These are phyloP conservation scores for Syrista parreyssii DNA, from an alignment of 2,888 invertebrate genomes.

Conservation along the genomic window DNA sequence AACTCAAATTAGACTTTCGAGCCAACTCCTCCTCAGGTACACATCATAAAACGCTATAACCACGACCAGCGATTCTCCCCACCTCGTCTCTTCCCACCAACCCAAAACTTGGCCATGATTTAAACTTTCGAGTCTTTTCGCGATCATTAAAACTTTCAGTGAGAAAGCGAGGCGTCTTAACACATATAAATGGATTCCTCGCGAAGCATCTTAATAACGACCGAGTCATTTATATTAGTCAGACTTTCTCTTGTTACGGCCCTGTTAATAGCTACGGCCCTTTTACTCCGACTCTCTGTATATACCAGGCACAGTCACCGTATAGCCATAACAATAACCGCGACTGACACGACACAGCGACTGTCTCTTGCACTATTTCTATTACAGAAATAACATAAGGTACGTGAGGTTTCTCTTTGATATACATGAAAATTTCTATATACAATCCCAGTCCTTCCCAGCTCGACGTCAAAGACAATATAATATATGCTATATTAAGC, in stretches of 20 bases:
- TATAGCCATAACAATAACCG: background rate
- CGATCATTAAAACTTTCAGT: conserved; percentile 54
- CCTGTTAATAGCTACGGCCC: conserved; percentile 14
- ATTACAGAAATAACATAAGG: background rate
- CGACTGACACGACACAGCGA: background rate
- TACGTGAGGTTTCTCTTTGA: background rate
- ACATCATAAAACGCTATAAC: conserved; percentile 48
- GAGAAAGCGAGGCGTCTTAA: conserved; percentile 49
- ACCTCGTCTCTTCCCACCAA: background rate
- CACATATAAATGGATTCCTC: conserved; percentile 54
- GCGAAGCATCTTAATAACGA: conserved; percentile 51
- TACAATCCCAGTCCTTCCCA: background rate
- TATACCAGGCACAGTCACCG: background rate
- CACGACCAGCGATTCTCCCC: background rate
- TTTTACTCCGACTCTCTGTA: background rate
- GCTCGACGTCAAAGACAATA: background rate
- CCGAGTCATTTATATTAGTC: conserved; percentile 49
- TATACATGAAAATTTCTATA: background rate
- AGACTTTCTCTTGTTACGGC: conserved; percentile 35
- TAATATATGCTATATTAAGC: background rate
- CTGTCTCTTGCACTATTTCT: background rate
- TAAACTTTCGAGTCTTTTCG: conserved; percentile 45
- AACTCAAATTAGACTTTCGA: conserved; percentile 41
- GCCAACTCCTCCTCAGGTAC: conserved; percentile 45
- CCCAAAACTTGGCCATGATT: conserved; percentile 46